These are phyloP conservation scores for Ageneiosus marmoratus DNA, from an alignment of 2,113 vertebrate genomes.

Conservation along the genomic window DNA sequence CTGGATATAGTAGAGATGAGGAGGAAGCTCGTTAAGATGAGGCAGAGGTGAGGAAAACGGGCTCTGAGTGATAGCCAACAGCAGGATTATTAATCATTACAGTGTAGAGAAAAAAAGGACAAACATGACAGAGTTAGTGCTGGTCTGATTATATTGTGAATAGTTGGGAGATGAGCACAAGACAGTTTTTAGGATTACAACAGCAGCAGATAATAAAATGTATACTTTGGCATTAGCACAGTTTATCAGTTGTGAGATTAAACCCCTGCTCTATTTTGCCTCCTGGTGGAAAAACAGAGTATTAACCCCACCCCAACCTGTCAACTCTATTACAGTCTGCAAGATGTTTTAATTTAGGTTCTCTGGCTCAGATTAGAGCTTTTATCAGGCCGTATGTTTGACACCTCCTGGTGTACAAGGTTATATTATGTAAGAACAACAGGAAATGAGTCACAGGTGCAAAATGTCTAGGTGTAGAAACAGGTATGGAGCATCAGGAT, in stretches of 20 bases:
- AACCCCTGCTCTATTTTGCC: neutral
- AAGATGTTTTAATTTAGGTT: neutral
- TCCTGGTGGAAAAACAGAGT: neutral
- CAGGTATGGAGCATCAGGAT: neutral
- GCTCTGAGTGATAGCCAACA: neutral
- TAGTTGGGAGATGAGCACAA: too few relatives aligned
- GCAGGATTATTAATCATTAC: neutral
- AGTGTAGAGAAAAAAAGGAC: too few relatives aligned
- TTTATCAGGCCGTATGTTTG: neutral
- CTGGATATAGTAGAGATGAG: neutral
- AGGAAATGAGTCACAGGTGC: neutral
- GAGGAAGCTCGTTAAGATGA: too few relatives aligned
- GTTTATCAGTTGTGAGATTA: neutral
- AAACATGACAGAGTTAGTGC: neutral
- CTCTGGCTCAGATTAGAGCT: neutral
- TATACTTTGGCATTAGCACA: neutral
- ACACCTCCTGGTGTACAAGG: neutral
- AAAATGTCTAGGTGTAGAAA: neutral
- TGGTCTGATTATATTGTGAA: too few relatives aligned
- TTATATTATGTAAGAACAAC: neutral
- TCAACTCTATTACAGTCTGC: neutral
- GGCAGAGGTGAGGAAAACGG: neutral
- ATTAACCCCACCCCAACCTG: neutral
- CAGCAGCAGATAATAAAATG: neutral
- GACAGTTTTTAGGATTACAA: too few relatives aligned